Evolutionary conservation across 2,113 vertebrate genomes (phyloP), one percentile per base, ranked within the genome.

Genomic region (Cochlearius cochlearius): DNA sequence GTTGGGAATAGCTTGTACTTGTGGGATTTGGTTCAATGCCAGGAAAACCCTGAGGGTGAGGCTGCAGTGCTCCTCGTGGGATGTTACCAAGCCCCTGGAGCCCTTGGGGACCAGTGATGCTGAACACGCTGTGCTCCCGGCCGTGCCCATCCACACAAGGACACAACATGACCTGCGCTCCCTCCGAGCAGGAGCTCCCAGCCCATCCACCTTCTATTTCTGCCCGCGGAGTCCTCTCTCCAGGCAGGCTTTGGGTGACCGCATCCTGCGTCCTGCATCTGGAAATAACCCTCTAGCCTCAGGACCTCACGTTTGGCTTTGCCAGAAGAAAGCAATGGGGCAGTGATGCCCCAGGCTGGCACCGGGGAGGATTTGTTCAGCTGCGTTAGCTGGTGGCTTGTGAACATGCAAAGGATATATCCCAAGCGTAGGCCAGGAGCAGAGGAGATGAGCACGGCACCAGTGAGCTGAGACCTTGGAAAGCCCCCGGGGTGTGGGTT

Each of bases 251-350:
- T 32, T 20, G 45, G 11, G 39, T 59, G 81, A 27, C 38, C 1
- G 0, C 2, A 1, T 47, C 32, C 64, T 20, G 0, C 39, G 27
- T 71, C 34, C 45, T 27, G 4, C 2, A 1, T 18, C 77, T 93
- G 78, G 71, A 5, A 72, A 36, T 11, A n/a, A 27, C 20, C 38
- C 11, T 68, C 20, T 29, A 41, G 30, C 43, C 36, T 78, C 55
- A 74, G 52, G 49, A 75, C 38, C 20, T 71, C 1, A 0, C 1
- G 0, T 15, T 34, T n/a, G 67, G 66, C 60, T 78, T 58, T 58
- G 69, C 50, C 85, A 90, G 63, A 78, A 66, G 68, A 55, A 58
- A 58, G 43, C 41, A n/a, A 15, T 12, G 79, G 43, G 49, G 9
- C 4, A 7, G 22, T 7, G 36, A 43, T 47, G 68, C 22, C 39